phyloP scores from a whole-genome alignment of 2,888 invertebrate species.

The Argyra leucocephala region DNA sequence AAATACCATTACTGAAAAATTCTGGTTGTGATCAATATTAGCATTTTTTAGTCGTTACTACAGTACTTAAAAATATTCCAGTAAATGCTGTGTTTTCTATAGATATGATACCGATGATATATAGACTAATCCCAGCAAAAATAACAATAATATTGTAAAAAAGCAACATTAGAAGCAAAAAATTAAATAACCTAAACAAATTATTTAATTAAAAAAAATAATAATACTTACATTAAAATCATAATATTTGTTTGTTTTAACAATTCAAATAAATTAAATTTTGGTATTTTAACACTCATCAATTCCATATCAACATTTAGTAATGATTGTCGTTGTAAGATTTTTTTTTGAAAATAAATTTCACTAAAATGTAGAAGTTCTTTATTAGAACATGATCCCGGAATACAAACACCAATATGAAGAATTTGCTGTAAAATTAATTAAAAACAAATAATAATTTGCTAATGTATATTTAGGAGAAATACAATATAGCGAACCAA shows the following conservation, averaged over 20 bases:
- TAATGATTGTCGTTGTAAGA: constrained; percentile 9
- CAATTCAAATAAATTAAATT: constrained; percentile 7
- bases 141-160: too few species aligned
- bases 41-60: too few species aligned
- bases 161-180: too few species aligned
- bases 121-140: too few species aligned
- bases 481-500: not conserved
- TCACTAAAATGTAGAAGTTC: constrained; percentile 12
- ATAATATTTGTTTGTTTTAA: not conserved
- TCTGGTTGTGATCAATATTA: too few species aligned
- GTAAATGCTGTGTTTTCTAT: too few species aligned
- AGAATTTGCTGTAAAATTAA: constrained; percentile 14
- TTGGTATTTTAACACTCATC: constrained; percentile 6
- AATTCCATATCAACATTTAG: constrained; percentile 9
- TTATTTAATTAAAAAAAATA: too few species aligned
- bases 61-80: too few species aligned
- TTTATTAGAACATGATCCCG: constrained; percentile 9
- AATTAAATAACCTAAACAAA: too few species aligned
- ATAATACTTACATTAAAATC: not conserved
- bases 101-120: too few species aligned
- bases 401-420: constrained; percentile 17
- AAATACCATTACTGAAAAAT: too few species aligned
- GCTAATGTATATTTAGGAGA: not conserved
- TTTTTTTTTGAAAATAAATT: constrained; percentile 9
- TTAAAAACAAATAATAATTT: not conserved